Evolutionary conservation across 2,888 invertebrate species (phyloP).

Genomic region (Prenolepis imparis): DNA sequence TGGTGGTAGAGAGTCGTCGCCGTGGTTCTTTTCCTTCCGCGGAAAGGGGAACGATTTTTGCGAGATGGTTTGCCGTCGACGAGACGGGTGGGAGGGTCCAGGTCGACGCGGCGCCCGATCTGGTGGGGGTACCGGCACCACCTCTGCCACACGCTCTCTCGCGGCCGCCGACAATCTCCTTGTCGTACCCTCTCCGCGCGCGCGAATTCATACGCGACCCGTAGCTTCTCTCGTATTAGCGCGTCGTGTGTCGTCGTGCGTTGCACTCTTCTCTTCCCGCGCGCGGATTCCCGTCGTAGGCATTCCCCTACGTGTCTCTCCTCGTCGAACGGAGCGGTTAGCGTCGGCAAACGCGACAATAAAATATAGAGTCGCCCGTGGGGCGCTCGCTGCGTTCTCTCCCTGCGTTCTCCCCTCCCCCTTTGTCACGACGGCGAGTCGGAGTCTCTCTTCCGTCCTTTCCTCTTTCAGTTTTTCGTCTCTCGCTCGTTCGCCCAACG

Average conservation of each 20-base stretch:
- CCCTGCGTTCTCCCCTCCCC: conserved; percentile 69
- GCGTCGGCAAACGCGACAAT: conserved; percentile 85
- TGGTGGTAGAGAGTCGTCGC: conserved; percentile 83
- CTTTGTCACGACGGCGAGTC: conserved; percentile 50
- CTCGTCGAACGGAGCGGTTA: conserved; percentile 81
- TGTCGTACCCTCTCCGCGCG: conserved; percentile 57
- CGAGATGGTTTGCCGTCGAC: conserved; percentile 82
- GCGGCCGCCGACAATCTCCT: conserved; percentile 60
- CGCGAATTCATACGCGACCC: conserved; percentile 72
- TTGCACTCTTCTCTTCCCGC: conserved; percentile 62
- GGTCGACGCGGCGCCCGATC: conserved; percentile 78
- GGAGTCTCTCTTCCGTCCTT: conserved; percentile 71
- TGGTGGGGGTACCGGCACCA: conserved; percentile 80
- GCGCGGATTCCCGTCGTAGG: conserved; percentile 59
- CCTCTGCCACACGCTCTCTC: conserved; percentile 75
- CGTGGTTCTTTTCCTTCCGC: conserved; percentile 83
- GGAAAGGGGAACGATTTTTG: conserved; percentile 85
- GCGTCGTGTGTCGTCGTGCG: conserved; percentile 65
- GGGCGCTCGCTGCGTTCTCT: conserved; percentile 72
- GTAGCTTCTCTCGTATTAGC: conserved; percentile 60
- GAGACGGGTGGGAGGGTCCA: conserved; percentile 84
- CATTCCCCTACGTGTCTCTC: conserved; percentile 66
- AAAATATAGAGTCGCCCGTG: conserved; percentile 83
- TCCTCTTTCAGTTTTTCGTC: conserved; percentile 69
- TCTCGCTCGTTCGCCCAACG: conserved; percentile 62